Percentiles rank a stretch among this genome's conserved stretches.
phyloP scores from a whole-genome alignment of 2,113 vertebrate species.

The Heterocephalus glaber region DNA sequence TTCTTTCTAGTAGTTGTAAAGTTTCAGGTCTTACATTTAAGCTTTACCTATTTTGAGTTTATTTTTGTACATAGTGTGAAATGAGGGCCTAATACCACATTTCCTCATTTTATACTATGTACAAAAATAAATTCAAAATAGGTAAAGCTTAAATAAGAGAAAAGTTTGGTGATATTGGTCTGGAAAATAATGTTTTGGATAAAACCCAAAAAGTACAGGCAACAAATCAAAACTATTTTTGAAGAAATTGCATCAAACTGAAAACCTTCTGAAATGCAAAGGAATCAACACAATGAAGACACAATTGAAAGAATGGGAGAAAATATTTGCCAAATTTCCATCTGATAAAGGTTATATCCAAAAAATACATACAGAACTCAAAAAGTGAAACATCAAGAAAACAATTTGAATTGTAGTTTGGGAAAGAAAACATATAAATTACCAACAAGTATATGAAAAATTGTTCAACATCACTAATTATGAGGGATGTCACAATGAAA shows the following conservation, averaged over 20 bases:
- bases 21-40: too few species aligned
- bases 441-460: background rate
- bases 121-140: too few species aligned
- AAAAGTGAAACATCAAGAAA: background rate
- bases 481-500: background rate
- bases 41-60: too few species aligned
- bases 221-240: background rate
- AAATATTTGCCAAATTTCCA: background rate
- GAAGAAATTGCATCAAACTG: background rate
- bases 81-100: too few species aligned
- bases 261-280: background rate
- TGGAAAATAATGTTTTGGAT: background rate
- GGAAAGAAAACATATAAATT: background rate
- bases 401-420: background rate
- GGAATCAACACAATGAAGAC: background rate
- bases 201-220: background rate
- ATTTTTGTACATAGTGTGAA: too few species aligned
- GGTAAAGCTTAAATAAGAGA: too few species aligned
- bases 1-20: too few species aligned
- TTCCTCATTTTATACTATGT: too few species aligned
- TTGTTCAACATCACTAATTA: background rate
- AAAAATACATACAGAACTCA: background rate
- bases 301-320: background rate
- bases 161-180: background rate
- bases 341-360: background rate